These are phyloP conservation scores for Falcunculus frontatus DNA, from an alignment of 2,113 vertebrate species.

Conservation along the genomic window DNA sequence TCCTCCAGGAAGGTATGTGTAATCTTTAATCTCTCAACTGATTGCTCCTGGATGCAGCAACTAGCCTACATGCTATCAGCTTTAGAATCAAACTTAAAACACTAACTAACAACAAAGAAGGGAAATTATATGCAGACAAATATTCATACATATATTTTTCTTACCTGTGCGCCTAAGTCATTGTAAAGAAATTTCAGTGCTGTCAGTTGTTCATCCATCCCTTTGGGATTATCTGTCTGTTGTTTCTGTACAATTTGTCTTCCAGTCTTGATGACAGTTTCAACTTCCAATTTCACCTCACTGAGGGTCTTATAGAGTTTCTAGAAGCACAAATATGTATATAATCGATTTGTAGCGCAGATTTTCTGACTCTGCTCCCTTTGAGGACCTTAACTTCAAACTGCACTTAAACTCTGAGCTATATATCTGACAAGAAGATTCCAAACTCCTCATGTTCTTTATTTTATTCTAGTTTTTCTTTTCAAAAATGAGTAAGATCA, in stretches of 20 bases:
- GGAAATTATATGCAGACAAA: not conserved
- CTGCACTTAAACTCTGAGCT: not conserved
- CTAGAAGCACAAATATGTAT: conserved; percentile 61
- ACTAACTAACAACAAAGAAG: not conserved
- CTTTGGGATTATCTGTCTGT: conserved; percentile 94
- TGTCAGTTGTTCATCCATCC: conserved; percentile 94
- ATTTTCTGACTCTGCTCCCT: not conserved
- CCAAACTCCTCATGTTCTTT: not conserved
- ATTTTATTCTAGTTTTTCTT: not conserved
- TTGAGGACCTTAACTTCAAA: not conserved
- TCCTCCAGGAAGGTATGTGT: not conserved
- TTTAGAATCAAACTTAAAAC: not conserved
- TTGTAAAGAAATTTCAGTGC: conserved; percentile 95
- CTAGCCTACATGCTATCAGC: not conserved
- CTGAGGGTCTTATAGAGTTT: conserved; percentile 96
- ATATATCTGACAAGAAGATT: not conserved
- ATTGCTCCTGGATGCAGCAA: not conserved
- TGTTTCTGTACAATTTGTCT: conserved; percentile 98
- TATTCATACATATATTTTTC: not conserved
- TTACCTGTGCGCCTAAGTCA: conserved; percentile 92
- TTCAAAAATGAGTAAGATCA: not conserved
- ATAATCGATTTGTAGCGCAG: not conserved
- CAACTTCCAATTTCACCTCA: conserved; percentile 96
- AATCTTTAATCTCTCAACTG: not conserved
- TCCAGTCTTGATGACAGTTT: conserved; percentile 98